Percentiles rank a stretch among this genome's conserved stretches.
Evolutionary conservation across 2,797 vertebrate species (phyloP).

Genomic region (Toxotes lorentzi): DNA sequence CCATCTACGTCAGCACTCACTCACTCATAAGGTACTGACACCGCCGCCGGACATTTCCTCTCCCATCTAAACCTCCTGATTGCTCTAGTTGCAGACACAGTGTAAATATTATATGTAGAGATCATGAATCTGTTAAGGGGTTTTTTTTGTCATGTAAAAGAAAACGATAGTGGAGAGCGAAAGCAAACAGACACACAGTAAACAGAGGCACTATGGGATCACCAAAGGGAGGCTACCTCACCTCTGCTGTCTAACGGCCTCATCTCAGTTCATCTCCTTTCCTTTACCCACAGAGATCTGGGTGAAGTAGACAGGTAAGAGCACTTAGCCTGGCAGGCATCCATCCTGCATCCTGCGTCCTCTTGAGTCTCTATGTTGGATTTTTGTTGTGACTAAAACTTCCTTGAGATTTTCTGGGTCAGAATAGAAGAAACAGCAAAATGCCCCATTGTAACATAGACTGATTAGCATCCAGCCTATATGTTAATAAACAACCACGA

Average conservation of each 20-base stretch:
- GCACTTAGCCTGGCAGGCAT: conserved; percentile 27
- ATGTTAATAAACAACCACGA: not conserved
- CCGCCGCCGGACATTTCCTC: conserved; percentile 21
- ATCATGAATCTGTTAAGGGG: not conserved
- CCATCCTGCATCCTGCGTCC: not conserved
- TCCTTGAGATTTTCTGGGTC: not conserved
- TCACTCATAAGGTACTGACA: conserved; percentile 94
- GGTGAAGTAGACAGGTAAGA: conserved; percentile 40
- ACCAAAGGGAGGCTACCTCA: conserved; percentile 19
- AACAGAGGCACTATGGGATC: conserved; percentile 15
- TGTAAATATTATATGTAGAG: conserved; percentile 22
- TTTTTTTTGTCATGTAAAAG: conserved; percentile 13
- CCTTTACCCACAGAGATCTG: conserved; percentile 41
- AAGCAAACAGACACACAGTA: not conserved
- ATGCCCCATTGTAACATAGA: not conserved
- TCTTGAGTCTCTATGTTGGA: conserved; percentile 1
- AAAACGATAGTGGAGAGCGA: not conserved
- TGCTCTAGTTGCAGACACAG: conserved; percentile 3
- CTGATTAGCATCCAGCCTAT: not conserved
- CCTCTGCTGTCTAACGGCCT: conserved; percentile 21
- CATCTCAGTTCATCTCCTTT: conserved; percentile 34
- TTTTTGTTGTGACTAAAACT: conserved; percentile 11
- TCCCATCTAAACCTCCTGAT: conserved; percentile 12
- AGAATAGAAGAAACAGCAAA: not conserved
- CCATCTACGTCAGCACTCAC: conserved; percentile 96